Base-by-base conservation (phyloP, 1,140 invertebrate genomes). In the Eubasilissa regina region DNA sequence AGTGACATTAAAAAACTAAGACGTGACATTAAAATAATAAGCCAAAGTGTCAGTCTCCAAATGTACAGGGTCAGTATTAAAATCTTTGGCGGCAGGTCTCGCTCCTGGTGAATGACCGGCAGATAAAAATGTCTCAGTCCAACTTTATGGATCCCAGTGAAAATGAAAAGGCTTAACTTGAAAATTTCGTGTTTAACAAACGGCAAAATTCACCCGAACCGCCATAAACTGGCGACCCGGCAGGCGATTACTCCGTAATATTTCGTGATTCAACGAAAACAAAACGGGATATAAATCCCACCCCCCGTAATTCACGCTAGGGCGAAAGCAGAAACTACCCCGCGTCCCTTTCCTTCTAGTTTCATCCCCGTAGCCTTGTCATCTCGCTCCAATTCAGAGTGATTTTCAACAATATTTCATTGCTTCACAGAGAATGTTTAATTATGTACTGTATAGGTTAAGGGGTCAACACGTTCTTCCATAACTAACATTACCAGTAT, bases 351-450 rank as follows among this genome's bases (percentile, higher is more conserved):
- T 58, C 55, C 55, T 3, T 58, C 55, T 21, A 19, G 13, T 58
- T 19, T 58, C 55, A 19, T 35, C 55, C 10, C 53, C 53, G 13
- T 17, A 10, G 11, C 19, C 15, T 56, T 56, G 9, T 56, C 21
- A 58, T 58, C 55, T 58, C 55, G 21, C 55, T 58, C 10, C 17
- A 58, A 15, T 21, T 12, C 17, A 8, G n/a, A 21, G 17, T 21
- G 21, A 15, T 21, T 58, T 58, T 58, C 17, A 15, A 58, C 8
- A 11, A 15, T 15, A 12, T 10, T 58, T 19, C 17, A 58, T 58
- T 58, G 55, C 12, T 58, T 58, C 55, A 58, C 11, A 19, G 17
- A 19, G 55, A 58, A 58, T 58, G 15, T 58, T 19, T 19, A 58
- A 58, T 58, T 58, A 21, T 58, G n/a, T n/a, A n/a, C n/a, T 58